Conservation (phyloP, 2,113 vertebrate genomes). For the Alethe castanea region DNA sequence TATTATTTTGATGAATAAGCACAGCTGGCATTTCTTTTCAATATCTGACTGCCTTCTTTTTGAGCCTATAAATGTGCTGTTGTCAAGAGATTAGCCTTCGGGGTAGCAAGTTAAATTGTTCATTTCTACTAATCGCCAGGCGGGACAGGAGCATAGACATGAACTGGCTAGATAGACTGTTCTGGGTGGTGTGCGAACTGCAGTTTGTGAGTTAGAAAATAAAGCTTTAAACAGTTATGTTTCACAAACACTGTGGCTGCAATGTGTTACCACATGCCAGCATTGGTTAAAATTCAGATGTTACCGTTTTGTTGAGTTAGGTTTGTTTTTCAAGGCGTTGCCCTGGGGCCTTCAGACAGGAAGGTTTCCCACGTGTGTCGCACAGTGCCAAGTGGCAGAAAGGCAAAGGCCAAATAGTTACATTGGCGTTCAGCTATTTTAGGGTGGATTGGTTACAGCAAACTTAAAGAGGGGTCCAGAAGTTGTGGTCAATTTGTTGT, state of each 20-base stretch:
- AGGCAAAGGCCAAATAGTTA: not conserved
- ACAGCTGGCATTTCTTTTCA: conserved; percentile 63
- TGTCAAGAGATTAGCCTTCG: conserved; percentile 56
- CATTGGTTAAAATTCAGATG: not conserved
- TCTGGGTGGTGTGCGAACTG: not conserved
- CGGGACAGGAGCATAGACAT: not conserved
- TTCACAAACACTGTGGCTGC: not conserved
- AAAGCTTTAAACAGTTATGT: not conserved
- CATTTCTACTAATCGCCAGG: not conserved
- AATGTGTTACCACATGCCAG: not conserved
- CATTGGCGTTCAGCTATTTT: not conserved
- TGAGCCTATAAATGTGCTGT: conserved; percentile 17
- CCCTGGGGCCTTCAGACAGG: not conserved
- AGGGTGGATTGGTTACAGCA: not conserved
- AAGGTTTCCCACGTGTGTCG: not conserved
- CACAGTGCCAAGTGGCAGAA: not conserved
- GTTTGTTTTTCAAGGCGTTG: not conserved
- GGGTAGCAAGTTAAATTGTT: conserved; percentile 40
- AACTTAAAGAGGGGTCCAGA: not conserved
- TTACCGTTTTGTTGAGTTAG: not conserved
- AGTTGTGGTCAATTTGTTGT: not conserved
- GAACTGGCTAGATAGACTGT: not conserved
- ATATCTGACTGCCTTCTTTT: conserved; percentile 38
- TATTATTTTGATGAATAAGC: conserved; percentile 64
- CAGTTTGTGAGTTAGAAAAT: not conserved